Conservation (phyloP, 2,888 invertebrate genomes). For the Ceratothoa steindachneri region DNA sequence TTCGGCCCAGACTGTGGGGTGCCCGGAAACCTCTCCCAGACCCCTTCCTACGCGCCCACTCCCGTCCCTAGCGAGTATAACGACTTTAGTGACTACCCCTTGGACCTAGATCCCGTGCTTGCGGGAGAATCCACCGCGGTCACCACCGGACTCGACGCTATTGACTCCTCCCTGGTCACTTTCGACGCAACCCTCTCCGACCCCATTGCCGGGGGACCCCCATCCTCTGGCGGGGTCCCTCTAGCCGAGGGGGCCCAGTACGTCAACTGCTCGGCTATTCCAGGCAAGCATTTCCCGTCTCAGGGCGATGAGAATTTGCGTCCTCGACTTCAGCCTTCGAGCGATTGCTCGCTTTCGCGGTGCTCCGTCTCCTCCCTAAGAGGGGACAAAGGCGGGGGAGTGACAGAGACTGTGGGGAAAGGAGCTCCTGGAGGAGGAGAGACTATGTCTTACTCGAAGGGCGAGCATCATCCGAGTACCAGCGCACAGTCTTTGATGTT, state of each 20-base stretch:
- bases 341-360: background rate
- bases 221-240: background rate
- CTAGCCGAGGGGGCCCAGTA: background rate
- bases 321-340: background rate
- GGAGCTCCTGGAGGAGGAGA: background rate
- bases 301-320: background rate
- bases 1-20: conserved; percentile 20
- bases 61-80: conserved; percentile 44
- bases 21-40: background rate
- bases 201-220: background rate
- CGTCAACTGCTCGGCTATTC: background rate
- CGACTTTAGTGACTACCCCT: conserved; percentile 31
- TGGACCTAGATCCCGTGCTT: conserved; percentile 35
- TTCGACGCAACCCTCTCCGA: background rate
- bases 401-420: background rate
- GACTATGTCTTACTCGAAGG: background rate
- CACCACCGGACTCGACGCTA: conserved; percentile 23
- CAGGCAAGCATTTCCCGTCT: too few relatives aligned
- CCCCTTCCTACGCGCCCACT: conserved; percentile 43
- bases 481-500: background rate
- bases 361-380: background rate
- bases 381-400: too few relatives aligned
- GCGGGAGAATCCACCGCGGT: conserved; percentile 19
- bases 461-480: background rate
- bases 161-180: conserved; percentile 13